Evolutionary conservation across 2,113 vertebrate species (phyloP), one percentile per base, ranked within the genome.

Genomic region (Calidris pugnax): DNA sequence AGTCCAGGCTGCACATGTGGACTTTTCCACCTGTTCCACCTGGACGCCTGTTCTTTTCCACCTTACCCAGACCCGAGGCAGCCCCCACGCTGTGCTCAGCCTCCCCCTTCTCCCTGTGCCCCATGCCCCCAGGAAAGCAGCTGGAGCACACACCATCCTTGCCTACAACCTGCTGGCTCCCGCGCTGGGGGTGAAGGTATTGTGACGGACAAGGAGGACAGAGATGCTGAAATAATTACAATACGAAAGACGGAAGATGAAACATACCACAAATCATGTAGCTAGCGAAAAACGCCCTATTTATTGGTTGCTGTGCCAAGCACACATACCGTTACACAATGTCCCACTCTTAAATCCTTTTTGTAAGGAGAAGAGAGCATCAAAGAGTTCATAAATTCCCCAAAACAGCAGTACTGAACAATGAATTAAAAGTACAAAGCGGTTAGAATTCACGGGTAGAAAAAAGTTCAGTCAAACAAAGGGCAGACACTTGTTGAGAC

Each of bases 361-460:
- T 41, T 4, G 14, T 63, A 74, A 95, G 63, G 69, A 91, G 85
- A 90, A 71, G 66, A 87, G 74, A 85, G 56, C 82, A 93, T 93
- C 78, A 93, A 85, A 93, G 85, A 82, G 47, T 82, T 93, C 69
- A 82, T 90, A 87, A 95, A 78, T 87, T 85, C 66, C 47, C 66
- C 62, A 10, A 72, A 93, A 62, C 32, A 72, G 69, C 66, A 67
- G 41, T 63, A 95, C 12, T 59, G 85, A 93, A 75, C 73, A 78
- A 85, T 15, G 64, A 95, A 48, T 73, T 87, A 71, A 77, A 85
- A 96, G 74, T 74, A 95, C 94, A 90, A 95, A 95, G 88, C 51
- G 82, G n/a, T 45, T 81, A 72, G 82, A 91, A 93, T 85, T 87
- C 81, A 55, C 60, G 64, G 69, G 62, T 87, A 66, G 68, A 76